Conservation (phyloP, 2,797 vertebrate genomes). For the Naso thynnoides region DNA sequence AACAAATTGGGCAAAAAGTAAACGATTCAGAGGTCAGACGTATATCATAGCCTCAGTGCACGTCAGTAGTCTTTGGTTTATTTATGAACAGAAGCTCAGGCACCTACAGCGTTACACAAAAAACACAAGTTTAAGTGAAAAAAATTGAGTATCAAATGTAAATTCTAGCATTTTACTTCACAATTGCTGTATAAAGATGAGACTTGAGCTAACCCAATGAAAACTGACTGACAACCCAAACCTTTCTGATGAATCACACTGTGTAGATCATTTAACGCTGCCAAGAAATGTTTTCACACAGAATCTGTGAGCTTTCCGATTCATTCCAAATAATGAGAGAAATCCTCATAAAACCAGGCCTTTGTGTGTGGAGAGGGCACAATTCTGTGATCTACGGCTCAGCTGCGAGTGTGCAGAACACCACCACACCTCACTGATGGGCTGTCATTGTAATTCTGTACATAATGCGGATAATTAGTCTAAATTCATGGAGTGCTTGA, state of each 20-base stretch:
- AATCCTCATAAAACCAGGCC: conserved; percentile 24
- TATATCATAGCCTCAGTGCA: conserved; percentile 45
- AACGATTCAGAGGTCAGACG: conserved; percentile 37
- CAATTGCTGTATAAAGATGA: conserved; percentile 14
- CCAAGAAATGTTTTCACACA: conserved; percentile 48
- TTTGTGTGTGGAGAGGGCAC: conserved; percentile 51
- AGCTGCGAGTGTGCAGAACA: conserved; percentile 69
- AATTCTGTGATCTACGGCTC: conserved; percentile 74
- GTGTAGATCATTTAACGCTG: conserved; percentile 29
- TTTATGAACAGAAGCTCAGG: conserved; percentile 36
- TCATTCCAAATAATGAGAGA: conserved; percentile 48
- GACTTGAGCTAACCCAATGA: conserved; percentile 5
- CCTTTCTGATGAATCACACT: conserved; percentile 32
- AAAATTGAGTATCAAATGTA: not conserved
- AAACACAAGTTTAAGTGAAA: not conserved
- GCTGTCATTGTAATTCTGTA: conserved; percentile 76
- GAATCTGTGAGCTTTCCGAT: conserved; percentile 29
- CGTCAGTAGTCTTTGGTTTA: conserved; percentile 47
- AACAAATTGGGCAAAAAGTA: conserved; percentile 31
- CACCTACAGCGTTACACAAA: not conserved
- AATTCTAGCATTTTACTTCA: not conserved
- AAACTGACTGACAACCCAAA: conserved; percentile 32
- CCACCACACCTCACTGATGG: conserved; percentile 71
- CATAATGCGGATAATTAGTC: conserved; percentile 85
- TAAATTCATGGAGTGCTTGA: conserved; percentile 85